Base-by-base conservation (phyloP, 2,113 vertebrate genomes). In the Perccottus glenii region DNA sequence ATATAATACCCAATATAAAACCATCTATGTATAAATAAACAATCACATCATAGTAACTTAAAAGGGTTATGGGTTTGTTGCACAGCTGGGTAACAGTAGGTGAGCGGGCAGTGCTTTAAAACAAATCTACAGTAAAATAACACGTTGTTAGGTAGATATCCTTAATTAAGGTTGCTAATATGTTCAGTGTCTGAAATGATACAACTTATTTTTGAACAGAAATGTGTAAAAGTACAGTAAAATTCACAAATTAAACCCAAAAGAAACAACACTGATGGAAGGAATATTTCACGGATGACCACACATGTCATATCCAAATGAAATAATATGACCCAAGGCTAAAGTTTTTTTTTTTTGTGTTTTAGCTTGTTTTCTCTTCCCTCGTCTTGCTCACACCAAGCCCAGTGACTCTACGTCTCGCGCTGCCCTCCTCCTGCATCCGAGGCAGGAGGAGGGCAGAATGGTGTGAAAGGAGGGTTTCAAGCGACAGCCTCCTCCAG, bases 401-500 rank as follows among this genome's bases (percentile, higher is more conserved):
- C 0, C 16, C 65, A 14, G 36, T 14, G 32, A 47, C 9, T 27
- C 65, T 64, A 77, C 75, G 77, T 43, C 43, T 50, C 60, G 75
- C 15, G 60, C 14, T 14, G n/a, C 65, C 67, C 19, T 73, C 0
- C 9, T 52, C 69, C 70, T 27, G 16, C 10, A 42, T 46, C 43
- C 42, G 44, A 53, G 64, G 4, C 60, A 9, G 47, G 15, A 46
- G 72, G 1, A 42, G 75, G 59, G 55, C 9, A 19, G 3, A 3
- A 9, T 9, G 27, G 49, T 15, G 60, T 33, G 7, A 3, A 11
- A 14, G 14, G 7, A 0, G 1, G 48, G 48, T 40, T 62, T 87
- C 91, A 91, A 46, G 85, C 80, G 0, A 78, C 69, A 0, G 80
- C 81, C 60, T 93, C 93, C 89, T 96, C 94, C 8, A 81, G 80